Conservation (phyloP, 2,113 vertebrate genomes). For the Coryphaenoides rupestris region DNA sequence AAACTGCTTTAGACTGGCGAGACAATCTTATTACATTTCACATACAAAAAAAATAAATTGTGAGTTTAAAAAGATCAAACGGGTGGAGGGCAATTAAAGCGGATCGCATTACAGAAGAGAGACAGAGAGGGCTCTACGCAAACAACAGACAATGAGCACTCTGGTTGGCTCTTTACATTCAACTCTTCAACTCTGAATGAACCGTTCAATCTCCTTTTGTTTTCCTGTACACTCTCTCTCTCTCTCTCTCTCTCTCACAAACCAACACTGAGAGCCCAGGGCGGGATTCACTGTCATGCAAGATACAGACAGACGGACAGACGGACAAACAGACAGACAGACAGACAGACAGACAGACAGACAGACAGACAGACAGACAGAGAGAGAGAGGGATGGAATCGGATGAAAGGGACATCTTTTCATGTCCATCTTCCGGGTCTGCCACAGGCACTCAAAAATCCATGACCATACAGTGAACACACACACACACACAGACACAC, state of each 20-base stretch:
- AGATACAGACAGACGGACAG: neutral
- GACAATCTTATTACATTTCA: neutral
- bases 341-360: neutral
- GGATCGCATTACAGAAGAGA: neutral
- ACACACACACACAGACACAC: too few species aligned
- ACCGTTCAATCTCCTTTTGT: neutral
- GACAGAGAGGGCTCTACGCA: neutral
- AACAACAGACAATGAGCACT: constrained; percentile 1
- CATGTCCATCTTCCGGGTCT: too few species aligned
- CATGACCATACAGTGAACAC: too few species aligned
- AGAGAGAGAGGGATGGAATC: neutral
- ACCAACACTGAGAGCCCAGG: too few species aligned
- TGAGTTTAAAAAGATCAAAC: neutral
- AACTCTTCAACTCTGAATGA: neutral
- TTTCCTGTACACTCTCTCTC: neutral
- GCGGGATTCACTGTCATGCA: too few species aligned
- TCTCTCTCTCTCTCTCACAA: neutral
- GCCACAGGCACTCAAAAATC: too few species aligned
- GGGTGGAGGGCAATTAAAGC: neutral
- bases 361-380: neutral
- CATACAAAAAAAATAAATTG: constrained; percentile 1
- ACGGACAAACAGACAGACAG: too few species aligned
- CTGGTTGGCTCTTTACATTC: neutral
- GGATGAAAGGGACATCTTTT: too few species aligned
- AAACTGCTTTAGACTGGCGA: too few species aligned